Percentiles rank a stretch among this genome's conserved stretches.
These are phyloP conservation scores for Falcunculus frontatus DNA, from an alignment of 2,113 vertebrate species.

Conservation along the genomic window DNA sequence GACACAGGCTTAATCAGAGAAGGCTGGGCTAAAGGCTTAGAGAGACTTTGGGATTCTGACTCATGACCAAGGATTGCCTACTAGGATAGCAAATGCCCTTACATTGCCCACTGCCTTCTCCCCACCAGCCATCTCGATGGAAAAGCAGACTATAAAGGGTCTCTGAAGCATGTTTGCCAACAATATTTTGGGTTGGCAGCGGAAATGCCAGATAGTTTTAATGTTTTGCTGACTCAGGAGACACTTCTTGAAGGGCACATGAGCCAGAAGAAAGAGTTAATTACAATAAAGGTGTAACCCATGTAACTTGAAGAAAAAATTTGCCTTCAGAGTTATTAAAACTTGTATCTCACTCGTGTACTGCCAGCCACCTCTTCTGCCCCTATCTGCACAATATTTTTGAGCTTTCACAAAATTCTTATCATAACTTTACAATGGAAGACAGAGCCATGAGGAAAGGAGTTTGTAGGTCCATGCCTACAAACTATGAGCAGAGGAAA, in stretches of 20 bases:
- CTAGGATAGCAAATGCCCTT: background rate
- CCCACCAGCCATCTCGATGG: background rate
- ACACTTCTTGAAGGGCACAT: background rate
- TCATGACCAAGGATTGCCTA: background rate
- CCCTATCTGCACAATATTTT: background rate
- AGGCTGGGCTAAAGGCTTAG: background rate
- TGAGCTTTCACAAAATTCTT: background rate
- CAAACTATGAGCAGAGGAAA: background rate
- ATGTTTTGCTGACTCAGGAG: background rate
- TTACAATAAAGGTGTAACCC: background rate
- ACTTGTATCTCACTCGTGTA: accelerated
- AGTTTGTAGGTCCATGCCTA: background rate
- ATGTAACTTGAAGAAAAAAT: background rate
- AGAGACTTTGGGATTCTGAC: background rate
- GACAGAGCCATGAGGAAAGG: background rate
- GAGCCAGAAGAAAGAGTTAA: background rate
- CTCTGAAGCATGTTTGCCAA: background rate
- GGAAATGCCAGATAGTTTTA: background rate
- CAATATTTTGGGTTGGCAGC: background rate
- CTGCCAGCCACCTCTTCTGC: background rate
- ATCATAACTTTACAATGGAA: background rate
- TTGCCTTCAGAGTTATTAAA: background rate
- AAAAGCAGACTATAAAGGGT: background rate
- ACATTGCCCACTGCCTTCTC: background rate
- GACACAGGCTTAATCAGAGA: background rate